These are phyloP conservation scores for Pogonophryne albipinna DNA, from an alignment of 2,797 vertebrate genomes.

Conservation along the genomic window DNA sequence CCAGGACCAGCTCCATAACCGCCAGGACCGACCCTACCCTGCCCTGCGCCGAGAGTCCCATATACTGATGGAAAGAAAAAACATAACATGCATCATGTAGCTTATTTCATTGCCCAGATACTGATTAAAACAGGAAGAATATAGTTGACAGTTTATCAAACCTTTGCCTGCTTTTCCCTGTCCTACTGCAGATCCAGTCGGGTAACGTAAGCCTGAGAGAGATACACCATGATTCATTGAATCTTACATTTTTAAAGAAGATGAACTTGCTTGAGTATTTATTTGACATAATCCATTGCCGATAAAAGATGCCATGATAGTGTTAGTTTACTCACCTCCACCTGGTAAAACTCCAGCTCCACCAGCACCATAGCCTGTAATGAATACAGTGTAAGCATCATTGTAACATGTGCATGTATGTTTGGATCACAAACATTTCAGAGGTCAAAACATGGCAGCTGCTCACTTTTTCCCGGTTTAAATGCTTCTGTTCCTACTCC, in stretches of 20 bases:
- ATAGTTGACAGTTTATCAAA: conserved; percentile 28
- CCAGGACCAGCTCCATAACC: conserved; percentile 57
- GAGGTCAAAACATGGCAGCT: conserved; percentile 4
- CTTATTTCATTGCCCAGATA: neutral
- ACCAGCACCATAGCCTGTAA: conserved; percentile 77
- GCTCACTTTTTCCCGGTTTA: conserved; percentile 81
- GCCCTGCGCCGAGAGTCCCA: conserved; percentile 64
- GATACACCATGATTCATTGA: too few species aligned
- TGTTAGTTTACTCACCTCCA: conserved; percentile 70
- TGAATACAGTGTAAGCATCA: conserved; percentile 1
- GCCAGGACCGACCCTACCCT: conserved; percentile 55
- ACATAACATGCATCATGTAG: conserved; percentile 1
- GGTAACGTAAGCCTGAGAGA: conserved; percentile 76
- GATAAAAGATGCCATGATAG: neutral
- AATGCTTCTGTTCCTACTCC: conserved; percentile 56
- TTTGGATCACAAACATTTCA: conserved; percentile 4
- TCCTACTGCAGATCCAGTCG: conserved; percentile 78
- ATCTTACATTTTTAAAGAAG: too few species aligned
- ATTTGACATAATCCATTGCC: too few species aligned
- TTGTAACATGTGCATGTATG: neutral
- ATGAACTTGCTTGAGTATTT: too few species aligned
- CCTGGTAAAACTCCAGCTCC: conserved; percentile 75
- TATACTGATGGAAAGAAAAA: conserved; percentile 66
- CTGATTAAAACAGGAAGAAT: neutral
- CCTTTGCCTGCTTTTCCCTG: conserved; percentile 82